These are phyloP conservation scores for Strongylocentrotus purpuratus DNA, from an alignment of 35 echinoderm and acorn worm genomes.

Conservation along the genomic window DNA sequence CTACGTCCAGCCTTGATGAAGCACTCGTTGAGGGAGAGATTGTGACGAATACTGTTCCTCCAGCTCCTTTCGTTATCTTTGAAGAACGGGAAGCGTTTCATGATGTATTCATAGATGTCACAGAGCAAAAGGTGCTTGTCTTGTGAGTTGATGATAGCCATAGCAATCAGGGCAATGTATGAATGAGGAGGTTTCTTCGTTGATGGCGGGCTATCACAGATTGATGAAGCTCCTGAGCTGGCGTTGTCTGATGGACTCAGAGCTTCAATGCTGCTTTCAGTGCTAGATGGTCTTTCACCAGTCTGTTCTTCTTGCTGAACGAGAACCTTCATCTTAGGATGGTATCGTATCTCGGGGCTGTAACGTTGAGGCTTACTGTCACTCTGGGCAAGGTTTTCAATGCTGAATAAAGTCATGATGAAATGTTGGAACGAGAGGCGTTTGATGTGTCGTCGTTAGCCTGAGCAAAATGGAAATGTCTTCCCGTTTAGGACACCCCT, in stretches of 20 bases:
- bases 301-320: neutral
- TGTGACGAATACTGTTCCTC: conserved; percentile 97
- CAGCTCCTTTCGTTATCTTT: conserved; percentile 94
- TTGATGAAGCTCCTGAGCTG: neutral
- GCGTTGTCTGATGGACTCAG: conserved; percentile 27
- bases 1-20: conserved; percentile 92
- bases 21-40: conserved; percentile 97
- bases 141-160: conserved; percentile 83
- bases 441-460: neutral
- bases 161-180: conserved; percentile 95
- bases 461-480: neutral
- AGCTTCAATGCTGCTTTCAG: neutral
- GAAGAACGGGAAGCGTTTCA: conserved; percentile 84
- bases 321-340: conserved; percentile 44
- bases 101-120: conserved; percentile 97
- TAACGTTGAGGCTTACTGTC: conserved; percentile 15
- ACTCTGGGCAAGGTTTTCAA: conserved; percentile 74
- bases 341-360: conserved; percentile 21
- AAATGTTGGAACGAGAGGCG: neutral
- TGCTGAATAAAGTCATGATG: conserved; percentile 84
- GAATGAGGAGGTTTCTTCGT: conserved; percentile 84
- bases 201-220: conserved; percentile 33
- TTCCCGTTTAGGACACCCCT: neutral
- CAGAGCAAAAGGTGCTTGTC: conserved; percentile 84
- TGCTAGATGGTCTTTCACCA: neutral